Evolutionary conservation across 2,888 invertebrate species (phyloP).

Genomic region (Rhagonycha lutea): DNA sequence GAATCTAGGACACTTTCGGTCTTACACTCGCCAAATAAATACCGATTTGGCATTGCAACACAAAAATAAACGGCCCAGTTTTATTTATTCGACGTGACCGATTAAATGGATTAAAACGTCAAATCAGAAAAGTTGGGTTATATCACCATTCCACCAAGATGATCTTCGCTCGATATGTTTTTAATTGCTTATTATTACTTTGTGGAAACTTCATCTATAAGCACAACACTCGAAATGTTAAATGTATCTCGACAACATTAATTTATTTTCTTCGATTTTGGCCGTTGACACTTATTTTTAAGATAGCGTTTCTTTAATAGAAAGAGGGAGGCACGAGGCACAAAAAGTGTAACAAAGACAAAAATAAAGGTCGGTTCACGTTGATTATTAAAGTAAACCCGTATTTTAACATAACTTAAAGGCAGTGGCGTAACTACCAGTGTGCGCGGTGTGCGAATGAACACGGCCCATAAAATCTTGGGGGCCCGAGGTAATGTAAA

Average conservation of each 20-base stretch:
- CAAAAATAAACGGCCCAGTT: neutral
- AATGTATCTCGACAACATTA: neutral
- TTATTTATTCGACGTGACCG: neutral
- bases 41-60: neutral
- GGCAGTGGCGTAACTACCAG: too few species aligned
- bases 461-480: too few species aligned
- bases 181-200: neutral
- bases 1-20: constrained; percentile 19
- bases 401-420: too few species aligned
- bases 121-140: neutral
- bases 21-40: constrained; percentile 5
- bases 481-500: too few species aligned
- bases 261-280: neutral
- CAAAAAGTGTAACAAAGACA: neutral
- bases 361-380: neutral
- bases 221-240: neutral
- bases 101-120: neutral
- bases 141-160: neutral
- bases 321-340: neutral
- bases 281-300: neutral
- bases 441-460: too few species aligned
- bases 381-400: too few species aligned
- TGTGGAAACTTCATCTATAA: neutral
- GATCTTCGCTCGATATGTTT: neutral
- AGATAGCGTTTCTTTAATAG: neutral